These are phyloP conservation scores for Cottus gobio DNA, from an alignment of 2,113 vertebrate species.

Conservation along the genomic window DNA sequence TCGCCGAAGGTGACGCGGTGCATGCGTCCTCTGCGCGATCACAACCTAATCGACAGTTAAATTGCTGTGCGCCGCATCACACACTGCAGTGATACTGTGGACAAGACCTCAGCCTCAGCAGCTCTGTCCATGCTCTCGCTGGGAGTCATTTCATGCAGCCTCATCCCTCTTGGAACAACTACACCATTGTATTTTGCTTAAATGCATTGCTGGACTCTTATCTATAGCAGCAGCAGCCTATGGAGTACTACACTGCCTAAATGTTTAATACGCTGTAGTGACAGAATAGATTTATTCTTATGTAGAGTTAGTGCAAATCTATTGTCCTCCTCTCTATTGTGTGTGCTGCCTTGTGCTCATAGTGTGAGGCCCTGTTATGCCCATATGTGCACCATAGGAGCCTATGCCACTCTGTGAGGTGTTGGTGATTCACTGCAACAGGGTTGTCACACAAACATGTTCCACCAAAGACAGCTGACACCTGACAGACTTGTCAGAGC, in stretches of 20 bases:
- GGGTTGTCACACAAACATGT: constrained; percentile 25
- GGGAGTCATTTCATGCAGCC: constrained; percentile 57
- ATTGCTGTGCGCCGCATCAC: constrained; percentile 59
- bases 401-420: constrained; percentile 26
- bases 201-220: constrained; percentile 45
- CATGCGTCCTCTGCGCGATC: constrained; percentile 45
- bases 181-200: constrained; percentile 51
- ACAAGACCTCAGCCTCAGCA: constrained; percentile 64
- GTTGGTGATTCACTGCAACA: constrained; percentile 24
- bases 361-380: constrained; percentile 7
- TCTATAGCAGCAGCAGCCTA: constrained; percentile 47
- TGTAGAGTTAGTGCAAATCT: constrained; percentile 11
- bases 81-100: constrained; percentile 66
- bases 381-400: constrained; percentile 26
- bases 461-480: constrained; percentile 33
- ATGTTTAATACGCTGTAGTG: constrained; percentile 50
- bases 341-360: background rate
- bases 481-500: constrained; percentile 36
- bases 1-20: constrained; percentile 40
- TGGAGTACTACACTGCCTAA: constrained; percentile 23
- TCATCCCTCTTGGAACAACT: constrained; percentile 53
- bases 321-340: constrained; percentile 6
- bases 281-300: constrained; percentile 25
- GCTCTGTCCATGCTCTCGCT: constrained; percentile 62
- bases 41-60: constrained; percentile 71